A percentile compares a stretch with the other conserved stretches of the same genome.
phyloP scores from a whole-genome alignment of 2,888 invertebrate genomes.

The Mesorhabditis belari region DNA sequence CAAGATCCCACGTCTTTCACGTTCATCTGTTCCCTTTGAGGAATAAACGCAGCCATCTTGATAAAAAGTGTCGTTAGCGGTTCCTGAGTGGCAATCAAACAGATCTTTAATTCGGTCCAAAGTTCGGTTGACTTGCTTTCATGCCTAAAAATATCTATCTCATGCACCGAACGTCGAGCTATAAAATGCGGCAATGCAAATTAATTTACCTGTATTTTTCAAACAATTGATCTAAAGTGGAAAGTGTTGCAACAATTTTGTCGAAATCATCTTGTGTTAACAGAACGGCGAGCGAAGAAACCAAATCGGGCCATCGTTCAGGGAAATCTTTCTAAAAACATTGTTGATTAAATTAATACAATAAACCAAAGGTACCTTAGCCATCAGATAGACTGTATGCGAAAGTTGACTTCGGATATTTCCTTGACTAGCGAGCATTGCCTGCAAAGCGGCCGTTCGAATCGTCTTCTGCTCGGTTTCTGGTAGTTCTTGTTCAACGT shows the following conservation, averaged over 20 bases:
- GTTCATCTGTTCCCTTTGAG: constrained; percentile 11
- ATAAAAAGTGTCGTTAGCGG: constrained; percentile 84
- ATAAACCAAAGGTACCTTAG: constrained; percentile 40
- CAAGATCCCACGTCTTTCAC: constrained; percentile 14
- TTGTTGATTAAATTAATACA: neutral
- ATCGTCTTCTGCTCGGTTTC: constrained; percentile 33
- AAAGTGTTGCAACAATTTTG: constrained; percentile 84
- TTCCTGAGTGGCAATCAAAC: constrained; percentile 65
- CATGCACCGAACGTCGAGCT: no score
- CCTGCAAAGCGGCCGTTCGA: constrained; percentile 66
- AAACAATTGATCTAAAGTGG: constrained; percentile 91
- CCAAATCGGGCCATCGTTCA: constrained; percentile 84
- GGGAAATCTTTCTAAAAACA: constrained; percentile 79
- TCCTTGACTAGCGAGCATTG: constrained; percentile 86
- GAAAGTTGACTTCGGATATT: constrained; percentile 76
- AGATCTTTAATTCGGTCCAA: constrained; percentile 84
- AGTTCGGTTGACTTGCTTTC: constrained; percentile 89
- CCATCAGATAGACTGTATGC: constrained; percentile 57
- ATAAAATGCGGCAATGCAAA: neutral
- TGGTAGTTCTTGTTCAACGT: constrained; percentile 23
- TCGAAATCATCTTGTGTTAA: constrained; percentile 67
- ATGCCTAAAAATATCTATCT: constrained; percentile 60
- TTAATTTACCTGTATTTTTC: constrained; percentile 65
- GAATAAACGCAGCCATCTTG: constrained; percentile 59
- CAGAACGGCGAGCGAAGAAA: constrained; percentile 85